Percentiles rank a stretch among this genome's conserved stretches.
phyloP scores from a whole-genome alignment of 1,140 invertebrate genomes.

The Lordiphosa collinella region DNA sequence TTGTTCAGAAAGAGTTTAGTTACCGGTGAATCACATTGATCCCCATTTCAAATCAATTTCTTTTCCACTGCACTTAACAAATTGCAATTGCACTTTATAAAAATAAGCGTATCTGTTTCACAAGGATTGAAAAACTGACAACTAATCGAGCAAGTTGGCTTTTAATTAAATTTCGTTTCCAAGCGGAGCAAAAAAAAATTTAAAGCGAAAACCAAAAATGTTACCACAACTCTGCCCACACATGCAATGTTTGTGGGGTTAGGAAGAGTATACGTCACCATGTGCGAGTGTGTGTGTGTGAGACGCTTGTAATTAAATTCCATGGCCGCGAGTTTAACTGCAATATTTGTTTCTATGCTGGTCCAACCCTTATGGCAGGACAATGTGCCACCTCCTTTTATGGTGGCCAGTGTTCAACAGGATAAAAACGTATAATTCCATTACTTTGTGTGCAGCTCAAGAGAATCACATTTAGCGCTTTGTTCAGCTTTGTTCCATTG shows the following conservation, averaged over 20 bases:
- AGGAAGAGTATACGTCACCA: slow-evolving; percentile 7
- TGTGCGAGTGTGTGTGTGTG: slow-evolving; percentile 16
- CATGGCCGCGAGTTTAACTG: slow-evolving; percentile 60
- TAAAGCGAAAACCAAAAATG: slow-evolving; percentile 4
- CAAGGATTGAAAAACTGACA: slow-evolving; percentile 37
- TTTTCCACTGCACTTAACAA: no score
- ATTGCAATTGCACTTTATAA: no score
- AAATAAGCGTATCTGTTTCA: not conserved
- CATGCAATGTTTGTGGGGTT: slow-evolving; percentile 23
- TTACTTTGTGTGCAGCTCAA: slow-evolving; percentile 30
- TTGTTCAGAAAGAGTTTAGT: no score
- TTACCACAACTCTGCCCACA: slow-evolving; percentile 37
- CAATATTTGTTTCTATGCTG: slow-evolving; percentile 63
- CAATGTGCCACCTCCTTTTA: slow-evolving; percentile 39
- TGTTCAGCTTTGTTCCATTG: no score
- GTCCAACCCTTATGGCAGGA: slow-evolving; percentile 4
- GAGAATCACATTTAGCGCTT: no score
- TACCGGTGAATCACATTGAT: no score
- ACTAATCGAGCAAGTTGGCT: slow-evolving; percentile 45
- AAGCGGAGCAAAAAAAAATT: slow-evolving; percentile 9
- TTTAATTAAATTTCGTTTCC: slow-evolving; percentile 46
- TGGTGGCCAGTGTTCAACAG: slow-evolving; percentile 49
- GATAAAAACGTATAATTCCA: slow-evolving; percentile 62
- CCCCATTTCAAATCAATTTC: no score
- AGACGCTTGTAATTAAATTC: slow-evolving; percentile 70